These are phyloP conservation scores for Scylla paramamosain DNA, from an alignment of 1,140 invertebrate genomes.

Conservation along the genomic window DNA sequence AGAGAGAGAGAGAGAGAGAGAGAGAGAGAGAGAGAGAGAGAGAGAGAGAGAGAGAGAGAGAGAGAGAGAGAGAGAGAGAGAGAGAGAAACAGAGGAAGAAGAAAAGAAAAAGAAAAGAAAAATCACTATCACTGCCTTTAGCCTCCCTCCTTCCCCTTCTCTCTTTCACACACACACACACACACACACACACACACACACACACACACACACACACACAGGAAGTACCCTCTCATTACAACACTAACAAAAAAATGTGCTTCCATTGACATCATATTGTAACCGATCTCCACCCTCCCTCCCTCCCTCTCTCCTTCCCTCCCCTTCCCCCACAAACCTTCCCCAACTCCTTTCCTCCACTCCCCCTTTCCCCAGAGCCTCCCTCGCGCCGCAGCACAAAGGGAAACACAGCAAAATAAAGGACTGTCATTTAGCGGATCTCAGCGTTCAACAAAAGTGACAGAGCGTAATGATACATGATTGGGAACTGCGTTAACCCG, in stretches of 20 bases:
- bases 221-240: constrained; percentile 1
- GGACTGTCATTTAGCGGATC: constrained; percentile 4
- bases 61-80: too few species aligned
- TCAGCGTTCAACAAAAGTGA: constrained; percentile 25
- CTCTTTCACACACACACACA: not conserved
- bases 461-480: not conserved
- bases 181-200: not conserved
- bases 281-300: not conserved
- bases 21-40: too few species aligned
- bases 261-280: constrained; percentile 27
- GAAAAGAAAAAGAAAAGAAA: too few species aligned
- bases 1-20: too few species aligned
- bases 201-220: not conserved
- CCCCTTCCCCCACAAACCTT: too few species aligned
- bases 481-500: constrained; percentile 30
- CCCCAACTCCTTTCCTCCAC: too few species aligned
- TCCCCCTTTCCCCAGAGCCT: too few species aligned
- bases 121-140: too few species aligned
- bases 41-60: too few species aligned
- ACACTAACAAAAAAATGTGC: not conserved
- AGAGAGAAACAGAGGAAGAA: too few species aligned
- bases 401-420: constrained; percentile 6
- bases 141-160: too few species aligned
- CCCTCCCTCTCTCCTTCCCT: not conserved
- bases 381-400: not conserved